Conservation (phyloP, 2,113 vertebrate genomes). For the Riparia riparia region DNA sequence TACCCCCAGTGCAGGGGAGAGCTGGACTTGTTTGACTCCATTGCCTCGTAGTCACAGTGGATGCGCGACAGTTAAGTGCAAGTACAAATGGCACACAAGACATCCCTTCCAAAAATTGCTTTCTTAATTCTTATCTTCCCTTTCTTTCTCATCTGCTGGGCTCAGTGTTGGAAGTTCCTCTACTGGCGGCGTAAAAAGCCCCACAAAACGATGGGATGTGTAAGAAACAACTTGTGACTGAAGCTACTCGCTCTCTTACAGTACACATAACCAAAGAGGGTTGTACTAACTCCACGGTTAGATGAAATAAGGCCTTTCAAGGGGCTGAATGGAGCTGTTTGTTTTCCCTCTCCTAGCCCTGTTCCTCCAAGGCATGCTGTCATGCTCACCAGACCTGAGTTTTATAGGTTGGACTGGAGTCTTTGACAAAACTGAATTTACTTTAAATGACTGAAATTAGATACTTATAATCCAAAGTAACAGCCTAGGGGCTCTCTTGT, state of each 20-base stretch:
- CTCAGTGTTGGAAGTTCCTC: neutral
- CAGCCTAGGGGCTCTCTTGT: slow-evolving; percentile 55
- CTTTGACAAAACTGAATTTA: slow-evolving; percentile 61
- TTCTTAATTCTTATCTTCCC: neutral
- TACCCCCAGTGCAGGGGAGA: neutral
- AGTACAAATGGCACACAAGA: neutral
- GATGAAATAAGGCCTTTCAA: slow-evolving; percentile 38
- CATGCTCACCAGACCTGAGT: slow-evolving; percentile 1
- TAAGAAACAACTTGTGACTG: neutral
- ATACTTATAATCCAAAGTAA: slow-evolving; percentile 64
- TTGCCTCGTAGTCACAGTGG: neutral
- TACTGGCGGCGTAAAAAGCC: neutral
- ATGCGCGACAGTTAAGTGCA: fast-evolving
- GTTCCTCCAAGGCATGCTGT: slow-evolving; percentile 39
- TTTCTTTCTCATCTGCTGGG: neutral
- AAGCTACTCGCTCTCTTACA: neutral
- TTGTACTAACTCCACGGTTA: neutral
- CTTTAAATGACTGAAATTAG: slow-evolving; percentile 67
- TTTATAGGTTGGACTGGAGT: slow-evolving; percentile 53
- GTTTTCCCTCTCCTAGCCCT: slow-evolving; percentile 12
- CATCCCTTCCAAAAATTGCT: neutral
- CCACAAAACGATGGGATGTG: neutral
- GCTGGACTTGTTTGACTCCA: neutral
- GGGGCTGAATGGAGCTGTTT: slow-evolving; percentile 20
- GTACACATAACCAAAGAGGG: neutral